Conservation (phyloP, 2,113 vertebrate species). For the Mystacornis crossleyi region DNA sequence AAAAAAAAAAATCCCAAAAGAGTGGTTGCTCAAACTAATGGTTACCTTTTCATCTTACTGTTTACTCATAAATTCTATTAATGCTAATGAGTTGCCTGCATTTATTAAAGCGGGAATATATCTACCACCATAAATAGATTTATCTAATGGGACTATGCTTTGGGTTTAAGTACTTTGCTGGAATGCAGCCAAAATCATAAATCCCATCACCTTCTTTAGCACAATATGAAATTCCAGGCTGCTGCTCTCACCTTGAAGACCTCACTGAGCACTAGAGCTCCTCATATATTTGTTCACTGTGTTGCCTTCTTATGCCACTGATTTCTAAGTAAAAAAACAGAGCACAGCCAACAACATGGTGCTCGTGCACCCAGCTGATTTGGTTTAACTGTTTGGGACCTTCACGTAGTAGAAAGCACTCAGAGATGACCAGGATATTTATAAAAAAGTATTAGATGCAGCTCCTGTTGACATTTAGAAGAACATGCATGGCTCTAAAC, state of each 20-base stretch:
- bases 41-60: neutral
- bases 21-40: neutral
- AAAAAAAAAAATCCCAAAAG: neutral
- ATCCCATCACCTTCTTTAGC: neutral
- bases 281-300: neutral
- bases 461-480: neutral
- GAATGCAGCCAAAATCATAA: neutral
- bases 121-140: neutral
- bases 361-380: neutral
- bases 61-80: neutral
- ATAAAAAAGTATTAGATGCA: neutral
- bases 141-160: neutral
- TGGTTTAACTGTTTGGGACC: neutral
- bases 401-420: neutral
- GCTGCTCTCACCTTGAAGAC: neutral
- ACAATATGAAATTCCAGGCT: neutral
- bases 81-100: neutral
- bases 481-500: neutral
- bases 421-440: neutral
- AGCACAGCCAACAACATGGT: fast-evolving
- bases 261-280: neutral
- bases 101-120: neutral
- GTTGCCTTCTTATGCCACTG: neutral
- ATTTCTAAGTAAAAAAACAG: neutral
- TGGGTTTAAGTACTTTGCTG: neutral